phyloP scores from a whole-genome alignment of 2,113 vertebrate genomes.

The Pterocles gutturalis region DNA sequence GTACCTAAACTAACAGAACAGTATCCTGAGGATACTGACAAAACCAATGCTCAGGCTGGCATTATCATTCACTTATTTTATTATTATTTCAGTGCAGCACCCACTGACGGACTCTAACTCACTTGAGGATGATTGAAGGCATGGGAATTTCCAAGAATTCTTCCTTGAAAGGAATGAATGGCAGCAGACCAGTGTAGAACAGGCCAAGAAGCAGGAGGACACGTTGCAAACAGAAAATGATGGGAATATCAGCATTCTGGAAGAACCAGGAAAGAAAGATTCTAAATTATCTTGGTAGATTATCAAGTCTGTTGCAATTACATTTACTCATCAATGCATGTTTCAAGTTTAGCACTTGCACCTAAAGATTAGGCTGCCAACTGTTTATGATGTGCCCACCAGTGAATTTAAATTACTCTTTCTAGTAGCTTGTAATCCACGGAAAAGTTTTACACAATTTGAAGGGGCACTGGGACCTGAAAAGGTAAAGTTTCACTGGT shows the following conservation, averaged over 20 bases:
- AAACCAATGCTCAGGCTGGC: background rate
- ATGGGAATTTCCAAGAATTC: slow-evolving; percentile 98
- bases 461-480: background rate
- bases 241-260: slow-evolving; percentile 91
- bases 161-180: slow-evolving; percentile 93
- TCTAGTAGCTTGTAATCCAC: background rate
- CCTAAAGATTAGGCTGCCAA: background rate
- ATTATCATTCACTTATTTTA: background rate
- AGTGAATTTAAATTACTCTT: background rate
- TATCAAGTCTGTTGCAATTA: background rate
- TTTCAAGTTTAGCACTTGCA: background rate
- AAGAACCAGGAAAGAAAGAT: background rate
- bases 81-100: background rate
- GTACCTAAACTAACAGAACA: background rate
- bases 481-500: background rate
- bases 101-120: slow-evolving; percentile 46
- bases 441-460: background rate
- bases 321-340: background rate
- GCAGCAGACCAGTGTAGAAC: slow-evolving; percentile 96
- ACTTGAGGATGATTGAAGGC: slow-evolving; percentile 96
- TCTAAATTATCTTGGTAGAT: background rate
- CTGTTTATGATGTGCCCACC: background rate
- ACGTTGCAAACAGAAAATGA: slow-evolving; percentile 92
- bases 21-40: background rate
- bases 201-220: slow-evolving; percentile 92